Evolutionary conservation across 2,797 vertebrate genomes (phyloP), one percentile per base, ranked within the genome.

Genomic region (Artibeus jamaicensis): DNA sequence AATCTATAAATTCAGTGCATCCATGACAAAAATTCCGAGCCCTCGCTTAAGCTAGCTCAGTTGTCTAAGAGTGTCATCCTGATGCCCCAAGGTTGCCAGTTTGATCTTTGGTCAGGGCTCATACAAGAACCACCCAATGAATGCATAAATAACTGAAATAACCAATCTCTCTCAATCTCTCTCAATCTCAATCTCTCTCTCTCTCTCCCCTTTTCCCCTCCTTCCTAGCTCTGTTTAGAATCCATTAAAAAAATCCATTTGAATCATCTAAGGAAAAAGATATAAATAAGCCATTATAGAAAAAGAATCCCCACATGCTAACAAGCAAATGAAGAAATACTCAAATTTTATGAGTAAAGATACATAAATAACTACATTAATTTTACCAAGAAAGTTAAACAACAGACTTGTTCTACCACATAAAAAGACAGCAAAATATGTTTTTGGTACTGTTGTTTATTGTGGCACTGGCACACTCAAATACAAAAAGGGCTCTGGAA

Each of bases 321-420:
- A 79, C n/a, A 90, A 86, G 57, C 19, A 82, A 48, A 86, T 42
- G 32, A 93, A 85, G 39, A 85, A 5, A 90, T 73, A 34, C 26
- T 83, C 46, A 65, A 85, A 91, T 90, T 93, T 87, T 78, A 82
- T 46, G 6, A 92, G 82, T 82, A 86, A 86, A 82, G 57, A 90
- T 34, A 6, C 42, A 90, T 37, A 71, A 79, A 89, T 53, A 89
- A 74, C 11, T 79, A 71, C 77, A 42, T 46, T 42, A n/a, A 57
- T 9, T 67, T 90, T 87, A 67, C 19, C 68, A 53, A 59, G 67
- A 93, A 68, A 53, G 86, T 46, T n/a, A 82, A 91, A 91, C 34
- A 83, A 92, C 12, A 76, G 22, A 89, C 46, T 68, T 96, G 15
- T 6, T 42, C 50, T 86, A 59, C 37, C 26, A 34, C 14, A 46